These are phyloP conservation scores for Ciconia nigra DNA, from an alignment of 2,797 vertebrate genomes.

Conservation along the genomic window DNA sequence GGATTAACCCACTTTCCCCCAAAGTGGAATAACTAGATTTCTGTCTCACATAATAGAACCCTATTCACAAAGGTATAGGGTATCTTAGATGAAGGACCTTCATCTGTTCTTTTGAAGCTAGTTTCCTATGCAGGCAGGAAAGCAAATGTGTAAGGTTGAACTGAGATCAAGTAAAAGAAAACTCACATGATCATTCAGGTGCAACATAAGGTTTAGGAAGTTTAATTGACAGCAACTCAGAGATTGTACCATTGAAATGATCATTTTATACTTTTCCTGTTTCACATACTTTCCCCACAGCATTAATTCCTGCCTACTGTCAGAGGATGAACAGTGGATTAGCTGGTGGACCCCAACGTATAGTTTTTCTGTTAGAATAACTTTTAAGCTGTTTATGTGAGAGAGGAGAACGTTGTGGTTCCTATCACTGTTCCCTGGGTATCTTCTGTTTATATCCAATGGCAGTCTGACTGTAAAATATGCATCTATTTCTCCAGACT, in stretches of 20 bases:
- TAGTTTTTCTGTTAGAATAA: neutral
- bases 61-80: neutral
- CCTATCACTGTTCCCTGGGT: neutral
- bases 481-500: neutral
- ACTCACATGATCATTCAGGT: neutral
- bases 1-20: neutral
- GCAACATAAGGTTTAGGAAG: neutral
- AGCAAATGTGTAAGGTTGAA: neutral
- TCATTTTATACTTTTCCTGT: neutral
- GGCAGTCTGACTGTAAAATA: neutral
- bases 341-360: neutral
- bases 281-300: neutral
- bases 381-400: neutral
- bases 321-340: neutral
- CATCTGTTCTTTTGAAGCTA: neutral
- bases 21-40: neutral
- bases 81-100: neutral
- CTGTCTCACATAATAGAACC: neutral
- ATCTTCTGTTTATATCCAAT: neutral
- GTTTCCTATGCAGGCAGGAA: neutral
- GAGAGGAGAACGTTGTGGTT: neutral
- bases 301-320: neutral
- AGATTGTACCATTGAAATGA: neutral
- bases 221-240: neutral
- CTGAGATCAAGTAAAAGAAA: neutral